Percentiles rank a stretch among this genome's conserved stretches.
Conservation (phyloP, 2,888 invertebrate species). For the Aphodius sticticus region DNA sequence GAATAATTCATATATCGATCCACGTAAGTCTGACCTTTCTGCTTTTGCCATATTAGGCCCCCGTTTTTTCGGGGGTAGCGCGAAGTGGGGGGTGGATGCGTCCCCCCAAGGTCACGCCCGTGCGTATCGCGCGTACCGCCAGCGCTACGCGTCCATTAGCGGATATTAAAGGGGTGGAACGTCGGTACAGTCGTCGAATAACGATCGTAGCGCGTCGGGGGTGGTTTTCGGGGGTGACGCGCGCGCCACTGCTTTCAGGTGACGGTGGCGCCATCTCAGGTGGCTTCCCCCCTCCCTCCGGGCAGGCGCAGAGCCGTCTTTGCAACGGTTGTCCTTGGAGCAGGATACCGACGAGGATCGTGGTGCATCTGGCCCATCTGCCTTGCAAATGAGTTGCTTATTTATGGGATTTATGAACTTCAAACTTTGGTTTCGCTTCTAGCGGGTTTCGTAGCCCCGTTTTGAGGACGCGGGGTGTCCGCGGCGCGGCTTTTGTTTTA, state of each 20-base stretch:
- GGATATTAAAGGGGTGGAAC: slow-evolving; percentile 57
- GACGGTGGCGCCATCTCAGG: slow-evolving; percentile 48
- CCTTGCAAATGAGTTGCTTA: slow-evolving; percentile 61
- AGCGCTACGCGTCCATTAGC: slow-evolving; percentile 54
- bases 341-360: slow-evolving; percentile 37
- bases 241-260: slow-evolving; percentile 46
- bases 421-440: slow-evolving; percentile 50
- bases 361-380: slow-evolving; percentile 59
- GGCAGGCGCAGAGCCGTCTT: slow-evolving; percentile 48
- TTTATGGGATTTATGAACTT: slow-evolving; percentile 62
- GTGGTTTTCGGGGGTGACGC: slow-evolving; percentile 43
- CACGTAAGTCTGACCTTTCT: slow-evolving; percentile 61
- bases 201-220: slow-evolving; percentile 57
- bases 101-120: slow-evolving; percentile 28
- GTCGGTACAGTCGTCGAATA: slow-evolving; percentile 59
- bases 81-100: slow-evolving; percentile 29
- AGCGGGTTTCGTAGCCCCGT: slow-evolving; percentile 25
- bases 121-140: slow-evolving; percentile 12
- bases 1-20: slow-evolving; percentile 63
- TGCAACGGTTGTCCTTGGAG: slow-evolving; percentile 54
- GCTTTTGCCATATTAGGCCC: slow-evolving; percentile 59
- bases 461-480: slow-evolving; percentile 9
- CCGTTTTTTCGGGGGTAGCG: slow-evolving; percentile 16
- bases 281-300: slow-evolving; percentile 40
- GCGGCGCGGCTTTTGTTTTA: not conserved